phyloP scores from a whole-genome alignment of 2,888 invertebrate species.

The Drosophila pegasa region DNA sequence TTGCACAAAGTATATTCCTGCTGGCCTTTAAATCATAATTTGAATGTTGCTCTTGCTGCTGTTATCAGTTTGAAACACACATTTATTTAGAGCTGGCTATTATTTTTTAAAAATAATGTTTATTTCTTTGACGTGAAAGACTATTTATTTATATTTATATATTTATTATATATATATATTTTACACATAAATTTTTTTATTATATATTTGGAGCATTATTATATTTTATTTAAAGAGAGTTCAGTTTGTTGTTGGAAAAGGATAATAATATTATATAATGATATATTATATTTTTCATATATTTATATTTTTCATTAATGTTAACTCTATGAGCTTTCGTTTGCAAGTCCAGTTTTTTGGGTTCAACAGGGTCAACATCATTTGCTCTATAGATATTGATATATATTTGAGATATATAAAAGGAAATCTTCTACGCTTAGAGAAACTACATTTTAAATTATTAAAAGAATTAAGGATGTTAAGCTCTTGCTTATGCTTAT shows the following conservation, averaged over 20 bases:
- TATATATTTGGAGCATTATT: neutral
- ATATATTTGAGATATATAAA: neutral
- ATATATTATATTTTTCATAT: too few species aligned
- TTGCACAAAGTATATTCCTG: neutral
- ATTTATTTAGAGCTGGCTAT: neutral
- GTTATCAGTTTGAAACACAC: neutral
- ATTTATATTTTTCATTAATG: too few species aligned
- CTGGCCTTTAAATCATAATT: neutral
- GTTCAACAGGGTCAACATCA: neutral
- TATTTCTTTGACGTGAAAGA: neutral
- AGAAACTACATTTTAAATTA: neutral
- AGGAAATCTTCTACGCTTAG: neutral
- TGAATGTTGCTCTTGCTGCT: neutral
- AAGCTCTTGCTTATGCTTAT: neutral
- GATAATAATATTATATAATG: too few species aligned
- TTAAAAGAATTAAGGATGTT: too few species aligned
- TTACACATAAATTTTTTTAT: neutral
- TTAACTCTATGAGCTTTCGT: neutral
- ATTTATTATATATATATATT: too few species aligned
- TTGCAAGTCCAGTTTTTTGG: neutral
- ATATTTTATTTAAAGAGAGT: too few species aligned
- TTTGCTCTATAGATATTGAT: neutral
- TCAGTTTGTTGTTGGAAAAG: neutral
- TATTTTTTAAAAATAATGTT: neutral
- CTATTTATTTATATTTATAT: too few species aligned